These are phyloP conservation scores for Helogale parvula DNA, from an alignment of 2,113 vertebrate genomes.

Conservation along the genomic window DNA sequence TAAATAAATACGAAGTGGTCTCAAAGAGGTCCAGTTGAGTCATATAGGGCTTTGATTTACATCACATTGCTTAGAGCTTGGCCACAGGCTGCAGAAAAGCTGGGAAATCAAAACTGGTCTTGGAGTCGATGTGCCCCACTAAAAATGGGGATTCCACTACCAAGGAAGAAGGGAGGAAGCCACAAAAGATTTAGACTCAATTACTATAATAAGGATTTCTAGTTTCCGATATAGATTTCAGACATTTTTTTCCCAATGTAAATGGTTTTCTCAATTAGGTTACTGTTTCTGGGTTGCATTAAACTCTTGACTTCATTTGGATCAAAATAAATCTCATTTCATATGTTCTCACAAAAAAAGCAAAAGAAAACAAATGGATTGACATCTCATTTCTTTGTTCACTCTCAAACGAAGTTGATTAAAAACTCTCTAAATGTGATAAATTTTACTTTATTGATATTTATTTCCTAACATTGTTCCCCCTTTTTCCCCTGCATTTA, in stretches of 20 bases:
- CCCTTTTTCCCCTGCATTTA: neutral
- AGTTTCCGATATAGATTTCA: constrained; percentile 20
- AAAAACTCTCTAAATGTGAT: constrained; percentile 39
- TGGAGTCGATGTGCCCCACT: neutral
- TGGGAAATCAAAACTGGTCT: neutral
- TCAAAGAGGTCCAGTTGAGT: neutral
- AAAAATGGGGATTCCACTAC: neutral
- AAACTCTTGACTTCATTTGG: constrained; percentile 20
- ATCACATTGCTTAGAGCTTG: neutral
- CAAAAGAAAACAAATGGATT: neutral
- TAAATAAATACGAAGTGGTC: neutral
- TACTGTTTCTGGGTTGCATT: neutral
- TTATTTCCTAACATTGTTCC: neutral
- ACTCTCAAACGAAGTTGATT: neutral
- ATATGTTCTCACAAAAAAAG: neutral
- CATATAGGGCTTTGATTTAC: neutral
- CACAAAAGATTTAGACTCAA: neutral
- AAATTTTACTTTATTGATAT: constrained; percentile 3
- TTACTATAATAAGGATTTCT: neutral
- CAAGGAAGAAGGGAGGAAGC: neutral
- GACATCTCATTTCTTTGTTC: constrained; percentile 50
- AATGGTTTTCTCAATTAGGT: constrained; percentile 32
- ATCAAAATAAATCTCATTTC: constrained; percentile 14
- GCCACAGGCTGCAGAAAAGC: neutral
- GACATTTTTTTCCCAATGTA: neutral